Conservation (phyloP, 1,140 invertebrate genomes). For the Drosophila parvula region DNA sequence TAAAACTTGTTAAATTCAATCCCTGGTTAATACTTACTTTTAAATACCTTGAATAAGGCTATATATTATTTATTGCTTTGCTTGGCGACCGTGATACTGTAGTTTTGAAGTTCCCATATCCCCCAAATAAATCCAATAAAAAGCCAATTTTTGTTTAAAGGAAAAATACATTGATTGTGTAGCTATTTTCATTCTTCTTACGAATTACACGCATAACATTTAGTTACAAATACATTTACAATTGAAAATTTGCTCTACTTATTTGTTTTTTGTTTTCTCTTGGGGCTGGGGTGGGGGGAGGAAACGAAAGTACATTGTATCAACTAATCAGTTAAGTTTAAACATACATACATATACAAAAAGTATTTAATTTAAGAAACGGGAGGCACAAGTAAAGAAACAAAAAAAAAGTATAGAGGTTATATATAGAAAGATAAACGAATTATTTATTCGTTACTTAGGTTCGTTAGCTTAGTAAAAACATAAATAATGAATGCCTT, state of each 20-base stretch:
- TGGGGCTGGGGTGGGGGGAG: not conserved
- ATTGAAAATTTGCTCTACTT: constrained; percentile 79
- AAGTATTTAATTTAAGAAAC: constrained; percentile 27
- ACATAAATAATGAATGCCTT: constrained; percentile 21
- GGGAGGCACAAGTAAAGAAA: constrained; percentile 15
- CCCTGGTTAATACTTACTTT: too few relatives aligned
- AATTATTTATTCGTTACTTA: constrained; percentile 51
- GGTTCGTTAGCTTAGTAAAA: constrained; percentile 59
- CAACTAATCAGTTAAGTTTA: constrained; percentile 65
- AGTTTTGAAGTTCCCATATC: not conserved
- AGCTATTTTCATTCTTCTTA: constrained; percentile 73
- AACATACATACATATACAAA: constrained; percentile 62
- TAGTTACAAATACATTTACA: constrained; percentile 81
- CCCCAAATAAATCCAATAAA: not conserved
- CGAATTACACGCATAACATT: constrained; percentile 78
- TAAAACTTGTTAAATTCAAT: too few relatives aligned
- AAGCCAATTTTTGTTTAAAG: constrained; percentile 52
- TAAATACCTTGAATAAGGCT: too few relatives aligned
- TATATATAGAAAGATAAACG: constrained; percentile 11
- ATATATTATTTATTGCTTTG: too few relatives aligned
- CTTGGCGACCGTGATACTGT: too few relatives aligned
- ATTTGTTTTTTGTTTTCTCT: constrained; percentile 8
- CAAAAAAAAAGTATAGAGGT: constrained; percentile 4
- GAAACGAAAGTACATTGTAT: constrained; percentile 55
- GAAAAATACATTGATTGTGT: constrained; percentile 82